Evolutionary conservation across 2,888 invertebrate species (phyloP), one percentile per base, ranked within the genome.

Genomic region (Empis livida): DNA sequence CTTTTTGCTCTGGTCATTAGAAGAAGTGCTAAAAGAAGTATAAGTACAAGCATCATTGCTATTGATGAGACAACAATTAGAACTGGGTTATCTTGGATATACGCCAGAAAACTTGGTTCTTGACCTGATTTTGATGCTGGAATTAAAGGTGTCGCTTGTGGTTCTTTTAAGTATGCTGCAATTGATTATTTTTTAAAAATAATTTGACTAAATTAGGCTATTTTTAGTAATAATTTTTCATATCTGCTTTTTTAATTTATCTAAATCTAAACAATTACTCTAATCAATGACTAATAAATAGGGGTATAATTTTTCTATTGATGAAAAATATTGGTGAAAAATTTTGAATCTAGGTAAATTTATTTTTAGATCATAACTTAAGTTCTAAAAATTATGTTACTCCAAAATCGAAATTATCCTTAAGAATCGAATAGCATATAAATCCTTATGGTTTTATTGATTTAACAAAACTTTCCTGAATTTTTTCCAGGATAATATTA

Each of bases 131-230:
- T 61, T 1, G 62, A 64, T 6, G 67, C 66, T 0, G 70, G 70
- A 1, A 68, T 65, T 47, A 70, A 52, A 2, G 70, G 68, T 6
- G 70, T 70, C 4, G 70, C 70, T 14, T 64, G 65, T 0, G 70
- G 70, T 30, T 70, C 70, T 16, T 63, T 59, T 1, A 70, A 54
- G 37, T 70, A 70, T 2, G 70, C 70, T 70, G 44, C 0, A 52
- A 27, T 27, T 23, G 10, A 32, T 8, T 38, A 32, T 44, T 23
- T 2, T 13, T 44, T 8, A 16, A 8, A 23, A 43, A 11, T 31
- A 32, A 9, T 16, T 20, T 20, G 5, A n/a, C n/a, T n/a, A 20
- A 20, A 20, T 20, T 20, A 5, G 3, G 20, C 5, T 20, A 20
- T 20, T 20, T 5, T 5, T 20, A 5, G 20, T 5, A 20, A 20